These are phyloP conservation scores for Cheilosia urbana DNA, from an alignment of 2,888 invertebrate species.

Conservation along the genomic window DNA sequence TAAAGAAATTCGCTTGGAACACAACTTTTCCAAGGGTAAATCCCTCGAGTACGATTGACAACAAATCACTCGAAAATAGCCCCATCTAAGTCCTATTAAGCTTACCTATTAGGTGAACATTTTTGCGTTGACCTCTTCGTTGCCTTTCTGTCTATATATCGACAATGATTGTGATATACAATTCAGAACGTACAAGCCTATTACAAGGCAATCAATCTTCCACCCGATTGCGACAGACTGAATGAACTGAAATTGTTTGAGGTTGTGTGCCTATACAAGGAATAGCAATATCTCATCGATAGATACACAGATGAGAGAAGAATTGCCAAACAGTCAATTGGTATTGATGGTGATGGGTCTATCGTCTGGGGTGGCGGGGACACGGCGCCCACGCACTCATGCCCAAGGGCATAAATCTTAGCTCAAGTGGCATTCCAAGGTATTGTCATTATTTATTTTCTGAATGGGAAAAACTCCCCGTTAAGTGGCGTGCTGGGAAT, in stretches of 20 bases:
- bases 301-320: conserved; percentile 68
- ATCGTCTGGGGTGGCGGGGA: conserved; percentile 45
- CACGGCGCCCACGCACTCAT: conserved; percentile 39
- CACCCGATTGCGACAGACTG: conserved; percentile 50
- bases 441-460: conserved; percentile 71
- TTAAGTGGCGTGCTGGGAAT: conserved; percentile 70
- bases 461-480: conserved; percentile 1
- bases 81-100: conserved; percentile 73
- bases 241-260: conserved; percentile 65
- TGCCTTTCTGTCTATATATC: conserved; percentile 7
- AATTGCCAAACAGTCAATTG: conserved; percentile 75
- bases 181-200: conserved; percentile 74
- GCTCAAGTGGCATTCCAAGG: conserved; percentile 70
- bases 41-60: conserved; percentile 71
- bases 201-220: conserved; percentile 75
- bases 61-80: conserved; percentile 74
- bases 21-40: conserved; percentile 39
- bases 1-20: background rate
- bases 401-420: conserved; percentile 68
- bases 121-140: conserved; percentile 65
- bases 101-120: conserved; percentile 75
- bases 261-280: conserved; percentile 33
- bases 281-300: conserved; percentile 72
- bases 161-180: conserved; percentile 67
- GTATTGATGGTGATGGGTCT: conserved; percentile 73